Base-by-base conservation (phyloP, 2,888 invertebrate genomes). In the Amblyteles armatorius region DNA sequence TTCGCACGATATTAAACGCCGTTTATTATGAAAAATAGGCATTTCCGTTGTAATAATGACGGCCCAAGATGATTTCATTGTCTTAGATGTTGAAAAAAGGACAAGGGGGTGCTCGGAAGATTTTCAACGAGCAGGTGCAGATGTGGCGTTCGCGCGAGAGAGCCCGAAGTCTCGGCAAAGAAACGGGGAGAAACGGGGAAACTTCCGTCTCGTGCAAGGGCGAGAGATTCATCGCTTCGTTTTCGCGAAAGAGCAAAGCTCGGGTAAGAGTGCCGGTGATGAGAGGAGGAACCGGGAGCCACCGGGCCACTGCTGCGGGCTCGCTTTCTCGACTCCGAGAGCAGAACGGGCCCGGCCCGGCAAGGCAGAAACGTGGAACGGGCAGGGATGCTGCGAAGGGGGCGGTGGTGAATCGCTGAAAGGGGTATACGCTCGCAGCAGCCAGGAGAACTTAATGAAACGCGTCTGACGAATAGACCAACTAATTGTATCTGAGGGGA, bases 401-500 rank as follows among this genome's bases (percentile, higher is more conserved):
- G n/a, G 44, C 13, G 72, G 77, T 40, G 72, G 72, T 52, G 80
- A 79, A 48, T 44, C 44, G 84, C 50, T 29, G 60, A 79, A 69
- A 71, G 79, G 68, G 73, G 68, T 73, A 78, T 77, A 83, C 80
- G 78, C 68, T 33, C 65, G 52, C 71, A 79, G 84, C 65, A 72
- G 83, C 83, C 69, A 86, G 90, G 90, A 89, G 90, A 91, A 91
- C 90, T 92, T 93, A 93, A 93, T 93, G 93, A 93, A 94, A 94
- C 92, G 91, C 91, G 91, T 92, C 92, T 92, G 93, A 93, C 93
- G 93, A 93, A 93, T 93, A 93, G 93, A 92, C 91, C 93, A 93
- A 92, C 93, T 94, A 93, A 93, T 94, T 93, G 93, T 93, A 93
- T 93, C 93, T 90, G 92, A 93, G 92, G 92, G 92, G 91, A 93